Percentiles rank a stretch among this genome's conserved stretches.
phyloP scores from a whole-genome alignment of 2,797 vertebrate genomes.

The Myotis myotis region DNA sequence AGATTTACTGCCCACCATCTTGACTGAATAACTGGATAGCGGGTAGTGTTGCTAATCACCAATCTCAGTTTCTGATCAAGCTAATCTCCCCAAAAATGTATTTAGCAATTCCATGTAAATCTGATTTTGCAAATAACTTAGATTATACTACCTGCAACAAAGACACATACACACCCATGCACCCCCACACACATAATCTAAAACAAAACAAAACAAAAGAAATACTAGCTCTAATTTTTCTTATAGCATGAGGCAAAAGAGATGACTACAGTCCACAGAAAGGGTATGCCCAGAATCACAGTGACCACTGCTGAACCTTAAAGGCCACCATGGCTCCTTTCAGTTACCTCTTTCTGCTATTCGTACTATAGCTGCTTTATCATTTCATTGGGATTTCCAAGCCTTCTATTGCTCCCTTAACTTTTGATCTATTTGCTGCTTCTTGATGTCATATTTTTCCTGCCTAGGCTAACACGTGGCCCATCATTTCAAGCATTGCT shows the following conservation, averaged over 20 bases:
- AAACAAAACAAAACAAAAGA: not conserved
- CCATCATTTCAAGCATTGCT: slow-evolving; percentile 9
- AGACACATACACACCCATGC: not conserved
- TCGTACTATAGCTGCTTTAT: slow-evolving; percentile 14
- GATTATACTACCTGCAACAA: not conserved
- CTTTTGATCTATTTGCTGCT: slow-evolving; percentile 43
- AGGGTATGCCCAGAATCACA: not conserved
- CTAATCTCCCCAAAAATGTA: not conserved
- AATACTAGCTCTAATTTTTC: not conserved
- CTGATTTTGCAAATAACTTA: not conserved
- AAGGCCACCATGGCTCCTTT: not conserved
- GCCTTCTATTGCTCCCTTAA: not conserved
- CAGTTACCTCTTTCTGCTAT: not conserved
- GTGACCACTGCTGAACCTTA: slow-evolving; percentile 14
- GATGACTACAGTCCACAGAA: not conserved
- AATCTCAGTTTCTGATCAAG: not conserved
- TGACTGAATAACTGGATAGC: not conserved
- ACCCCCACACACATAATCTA: fast-evolving
- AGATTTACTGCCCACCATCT: too few species aligned
- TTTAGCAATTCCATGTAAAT: not conserved
- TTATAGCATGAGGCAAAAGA: not conserved
- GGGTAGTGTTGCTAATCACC: not conserved
- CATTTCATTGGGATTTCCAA: slow-evolving; percentile 26
- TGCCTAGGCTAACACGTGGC: not conserved
- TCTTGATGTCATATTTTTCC: slow-evolving; percentile 23